Evolutionary conservation across 2,888 invertebrate genomes (phyloP), one percentile per base, ranked within the genome.

Genomic region (Anthophora plumipes): DNA sequence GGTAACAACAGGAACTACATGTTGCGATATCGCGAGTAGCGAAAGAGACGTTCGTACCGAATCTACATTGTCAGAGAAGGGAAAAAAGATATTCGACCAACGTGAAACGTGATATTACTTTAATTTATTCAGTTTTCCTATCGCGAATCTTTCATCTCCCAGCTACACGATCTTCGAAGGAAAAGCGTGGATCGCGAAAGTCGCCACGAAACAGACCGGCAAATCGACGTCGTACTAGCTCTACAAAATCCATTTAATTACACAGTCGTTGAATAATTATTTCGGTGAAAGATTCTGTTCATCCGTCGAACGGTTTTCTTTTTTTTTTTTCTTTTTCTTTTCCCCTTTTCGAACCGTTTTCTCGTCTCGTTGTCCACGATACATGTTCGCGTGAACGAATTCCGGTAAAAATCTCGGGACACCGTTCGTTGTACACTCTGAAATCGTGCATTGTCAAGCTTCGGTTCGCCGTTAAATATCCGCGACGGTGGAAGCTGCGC

Each of bases 141-240:
- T 20, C 37, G 39, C 54, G 60, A 67, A 39, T 74, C 61, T 71
- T 54, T 63, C 67, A 52, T 67, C 37, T 20, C 37, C 55, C n/a
- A 55, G 31, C 63, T 54, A 37, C 25, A 41, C 50, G 64, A 73
- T 59, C 11, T 25, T 46, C 61, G 72, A 63, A 71, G 82, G 72
- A 85, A 85, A 85, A 85, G 85, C 79, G 78, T 72, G 85, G 80
- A 86, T 72, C 84, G 88, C 80, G 90, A 89, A 88, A 89, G 88
- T 88, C 83, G 59, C 50, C 25, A 85, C 55, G 86, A 89, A 89
- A 89, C 86, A 89, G 88, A 89, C 86, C 86, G 86, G 86, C 86
- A 89, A 89, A 81, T 78, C 76, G 75, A 68, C 75, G 71, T 59
- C 70, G 66, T 77, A 73, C 60, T 43, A 75, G 77, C 50, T 77